Evolutionary conservation across 2,113 vertebrate species (phyloP).

Genomic region (Leucopsar rothschildi): DNA sequence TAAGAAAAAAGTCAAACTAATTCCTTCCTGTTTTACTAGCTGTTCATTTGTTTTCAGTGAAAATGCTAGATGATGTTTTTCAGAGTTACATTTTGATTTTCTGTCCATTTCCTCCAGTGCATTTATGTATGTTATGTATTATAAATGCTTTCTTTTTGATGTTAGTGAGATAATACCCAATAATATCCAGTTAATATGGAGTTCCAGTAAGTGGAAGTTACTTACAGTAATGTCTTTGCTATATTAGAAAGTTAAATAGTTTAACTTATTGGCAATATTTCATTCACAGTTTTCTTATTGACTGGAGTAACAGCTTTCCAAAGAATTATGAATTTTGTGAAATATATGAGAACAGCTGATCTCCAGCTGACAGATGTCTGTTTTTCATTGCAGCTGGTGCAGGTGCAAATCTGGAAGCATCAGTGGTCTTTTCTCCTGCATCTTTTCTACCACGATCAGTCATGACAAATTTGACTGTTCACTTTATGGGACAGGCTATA

Average conservation of each 20-base stretch:
- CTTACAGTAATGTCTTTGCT: background rate
- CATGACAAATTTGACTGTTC: constrained; percentile 77
- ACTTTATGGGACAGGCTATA: constrained; percentile 76
- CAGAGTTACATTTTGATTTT: background rate
- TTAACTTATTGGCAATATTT: background rate
- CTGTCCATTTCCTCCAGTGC: background rate
- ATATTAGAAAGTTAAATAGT: background rate
- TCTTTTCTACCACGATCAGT: constrained; percentile 83
- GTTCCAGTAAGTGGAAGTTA: background rate
- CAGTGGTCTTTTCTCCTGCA: constrained; percentile 81
- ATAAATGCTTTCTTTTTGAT: background rate
- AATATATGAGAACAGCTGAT: background rate
- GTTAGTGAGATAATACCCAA: background rate
- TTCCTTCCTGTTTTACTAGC: background rate
- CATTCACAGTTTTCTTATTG: background rate
- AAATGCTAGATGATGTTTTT: background rate
- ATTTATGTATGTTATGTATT: background rate
- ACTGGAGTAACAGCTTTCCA: background rate
- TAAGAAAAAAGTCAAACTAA: background rate
- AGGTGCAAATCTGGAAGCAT: constrained; percentile 79
- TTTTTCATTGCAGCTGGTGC: constrained; percentile 68
- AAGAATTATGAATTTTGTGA: background rate
- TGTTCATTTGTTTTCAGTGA: background rate
- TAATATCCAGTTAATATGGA: background rate
- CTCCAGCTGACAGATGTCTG: background rate